A percentile compares a stretch with the other conserved stretches of the same genome.
These are phyloP conservation scores for Cancer borealis DNA, from an alignment of 2,888 invertebrate genomes.

Conservation along the genomic window DNA sequence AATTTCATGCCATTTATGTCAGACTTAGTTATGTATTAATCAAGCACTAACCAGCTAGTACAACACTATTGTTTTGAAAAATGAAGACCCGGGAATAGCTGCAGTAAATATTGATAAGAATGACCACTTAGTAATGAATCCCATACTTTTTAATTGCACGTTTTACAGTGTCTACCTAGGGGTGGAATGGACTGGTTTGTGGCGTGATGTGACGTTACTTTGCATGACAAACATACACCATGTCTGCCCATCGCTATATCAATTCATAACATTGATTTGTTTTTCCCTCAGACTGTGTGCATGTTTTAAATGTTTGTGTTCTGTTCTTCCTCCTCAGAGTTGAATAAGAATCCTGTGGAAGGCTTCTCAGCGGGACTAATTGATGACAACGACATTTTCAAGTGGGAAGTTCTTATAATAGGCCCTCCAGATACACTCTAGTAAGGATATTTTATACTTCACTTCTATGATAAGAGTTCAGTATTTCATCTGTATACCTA, in stretches of 20 bases:
- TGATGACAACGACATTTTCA: conserved; percentile 99
- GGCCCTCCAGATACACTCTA: conserved; percentile 99
- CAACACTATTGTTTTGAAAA: too few relatives aligned
- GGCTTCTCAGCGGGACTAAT: conserved; percentile 99
- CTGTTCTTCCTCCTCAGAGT: conserved; percentile 85
- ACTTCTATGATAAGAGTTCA: neutral
- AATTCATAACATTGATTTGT: neutral
- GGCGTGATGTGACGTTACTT: neutral
- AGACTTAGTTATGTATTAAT: too few relatives aligned
- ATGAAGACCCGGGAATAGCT: too few relatives aligned
- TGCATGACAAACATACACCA: neutral
- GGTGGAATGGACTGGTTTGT: neutral
- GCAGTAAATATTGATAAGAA: too few relatives aligned
- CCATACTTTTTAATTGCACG: too few relatives aligned
- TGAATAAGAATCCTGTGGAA: conserved; percentile 99
- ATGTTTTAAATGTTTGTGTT: neutral
- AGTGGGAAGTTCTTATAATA: conserved; percentile 99
- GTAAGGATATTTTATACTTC: conserved; percentile 84
- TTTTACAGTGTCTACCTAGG: neutral
- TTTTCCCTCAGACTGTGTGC: neutral
- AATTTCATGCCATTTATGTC: too few relatives aligned
- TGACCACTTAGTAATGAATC: too few relatives aligned
- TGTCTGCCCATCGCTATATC: neutral
- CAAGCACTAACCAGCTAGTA: too few relatives aligned
- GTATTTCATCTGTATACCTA: neutral